These are phyloP conservation scores for Laspeyria flexula DNA, from an alignment of 2,888 invertebrate species.

Conservation along the genomic window DNA sequence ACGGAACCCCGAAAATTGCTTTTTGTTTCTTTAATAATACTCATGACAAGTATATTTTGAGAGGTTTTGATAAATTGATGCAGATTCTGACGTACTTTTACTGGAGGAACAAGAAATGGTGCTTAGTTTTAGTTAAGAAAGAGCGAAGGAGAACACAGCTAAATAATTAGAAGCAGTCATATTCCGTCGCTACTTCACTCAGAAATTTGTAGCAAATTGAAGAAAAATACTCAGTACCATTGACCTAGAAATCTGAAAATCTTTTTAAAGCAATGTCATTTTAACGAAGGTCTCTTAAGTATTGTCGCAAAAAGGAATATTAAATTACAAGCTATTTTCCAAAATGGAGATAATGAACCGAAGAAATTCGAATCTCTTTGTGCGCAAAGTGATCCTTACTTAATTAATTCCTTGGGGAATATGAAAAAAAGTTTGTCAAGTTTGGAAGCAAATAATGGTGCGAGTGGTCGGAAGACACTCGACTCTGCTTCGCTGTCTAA, in stretches of 20 bases:
- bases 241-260: slow-evolving; percentile 25
- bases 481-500: slow-evolving; percentile 59
- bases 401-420: slow-evolving; percentile 68
- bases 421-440: slow-evolving; percentile 63
- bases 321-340: slow-evolving; percentile 46
- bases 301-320: slow-evolving; percentile 41
- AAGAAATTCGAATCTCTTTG: slow-evolving; percentile 60
- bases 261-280: slow-evolving; percentile 35
- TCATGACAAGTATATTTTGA: slow-evolving; percentile 47
- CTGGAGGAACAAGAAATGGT: slow-evolving; percentile 6
- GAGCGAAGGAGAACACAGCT: background rate
- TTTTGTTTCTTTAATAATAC: slow-evolving; percentile 48
- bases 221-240: slow-evolving; percentile 11
- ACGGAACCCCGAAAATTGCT: slow-evolving; percentile 43
- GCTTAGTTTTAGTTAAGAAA: background rate
- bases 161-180: slow-evolving; percentile 5
- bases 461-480: slow-evolving; percentile 52
- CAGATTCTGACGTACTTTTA: slow-evolving; percentile 26
- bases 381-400: slow-evolving; percentile 62
- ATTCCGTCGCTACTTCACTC: background rate
- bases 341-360: slow-evolving; percentile 57
- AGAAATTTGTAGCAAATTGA: slow-evolving; percentile 12
- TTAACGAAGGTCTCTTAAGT: slow-evolving; percentile 42
- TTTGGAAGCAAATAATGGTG: slow-evolving; percentile 62
- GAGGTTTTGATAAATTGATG: slow-evolving; percentile 42